Evolutionary conservation across 2,888 invertebrate genomes (phyloP).

Genomic region (Spodoptera picta): DNA sequence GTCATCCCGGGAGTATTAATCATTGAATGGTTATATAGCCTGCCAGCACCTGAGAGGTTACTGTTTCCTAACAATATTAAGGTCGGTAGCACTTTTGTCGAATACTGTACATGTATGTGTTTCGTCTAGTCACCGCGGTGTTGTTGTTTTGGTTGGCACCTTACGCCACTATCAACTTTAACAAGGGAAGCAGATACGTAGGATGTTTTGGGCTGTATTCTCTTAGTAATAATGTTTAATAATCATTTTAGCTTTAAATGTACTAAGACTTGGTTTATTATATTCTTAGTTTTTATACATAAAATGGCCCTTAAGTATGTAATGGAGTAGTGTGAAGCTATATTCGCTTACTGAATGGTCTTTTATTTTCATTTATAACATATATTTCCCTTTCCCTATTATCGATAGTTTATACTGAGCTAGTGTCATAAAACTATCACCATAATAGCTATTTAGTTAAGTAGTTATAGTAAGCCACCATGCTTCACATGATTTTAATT

Average conservation of each 20-base stretch:
- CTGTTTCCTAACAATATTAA: conserved; percentile 77
- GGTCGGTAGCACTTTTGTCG: conserved; percentile 72
- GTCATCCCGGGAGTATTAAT: conserved; percentile 82
- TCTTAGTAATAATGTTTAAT: too few species aligned
- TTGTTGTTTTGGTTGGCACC: conserved; percentile 50
- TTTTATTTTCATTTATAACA: too few species aligned
- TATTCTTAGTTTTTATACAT: too few species aligned
- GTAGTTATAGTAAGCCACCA: background rate
- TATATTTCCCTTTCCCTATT: background rate
- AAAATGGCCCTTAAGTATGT: too few species aligned
- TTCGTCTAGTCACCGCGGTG: conserved; percentile 65
- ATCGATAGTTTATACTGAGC: background rate
- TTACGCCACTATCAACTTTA: conserved; percentile 49
- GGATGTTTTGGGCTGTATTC: conserved; percentile 3
- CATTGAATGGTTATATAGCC: conserved; percentile 77
- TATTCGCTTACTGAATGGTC: too few species aligned
- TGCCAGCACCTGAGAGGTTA: conserved; percentile 79
- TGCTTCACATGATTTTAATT: conserved; percentile 17
- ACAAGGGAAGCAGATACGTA: conserved; percentile 9
- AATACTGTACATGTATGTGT: conserved; percentile 59
- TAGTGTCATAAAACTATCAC: conserved; percentile 4
- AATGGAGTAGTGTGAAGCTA: too few species aligned
- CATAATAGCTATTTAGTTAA: conserved; percentile 1
- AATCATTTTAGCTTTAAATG: too few species aligned
- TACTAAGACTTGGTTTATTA: too few species aligned